phyloP scores from a whole-genome alignment of 2,113 vertebrate genomes.

The Grus americana region DNA sequence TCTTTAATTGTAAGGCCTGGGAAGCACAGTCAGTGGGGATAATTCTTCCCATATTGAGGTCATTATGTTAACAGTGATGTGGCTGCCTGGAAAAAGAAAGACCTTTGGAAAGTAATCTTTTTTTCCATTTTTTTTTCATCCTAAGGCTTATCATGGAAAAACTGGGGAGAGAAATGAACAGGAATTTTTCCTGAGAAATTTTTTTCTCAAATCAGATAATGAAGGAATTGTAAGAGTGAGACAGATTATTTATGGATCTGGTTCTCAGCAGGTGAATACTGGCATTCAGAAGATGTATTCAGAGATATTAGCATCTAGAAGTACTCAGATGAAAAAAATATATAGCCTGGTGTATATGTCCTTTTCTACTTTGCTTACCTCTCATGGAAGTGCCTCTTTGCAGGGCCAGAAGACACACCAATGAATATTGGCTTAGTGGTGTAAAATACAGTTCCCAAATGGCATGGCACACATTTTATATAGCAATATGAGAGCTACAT shows the following conservation, averaged over 20 bases:
- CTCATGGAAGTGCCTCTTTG: background rate
- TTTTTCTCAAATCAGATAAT: background rate
- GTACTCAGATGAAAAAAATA: background rate
- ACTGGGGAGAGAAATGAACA: background rate
- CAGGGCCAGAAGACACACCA: background rate
- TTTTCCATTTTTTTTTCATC: background rate
- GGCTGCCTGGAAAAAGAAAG: background rate
- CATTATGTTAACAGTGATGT: background rate
- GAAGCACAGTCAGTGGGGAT: background rate
- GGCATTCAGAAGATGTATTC: background rate
- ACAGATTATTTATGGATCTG: background rate
- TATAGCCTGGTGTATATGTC: background rate
- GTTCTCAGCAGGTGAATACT: background rate
- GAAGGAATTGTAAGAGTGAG: background rate
- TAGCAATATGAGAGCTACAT: conserved; percentile 8
- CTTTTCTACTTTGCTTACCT: background rate
- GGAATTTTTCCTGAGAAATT: background rate
- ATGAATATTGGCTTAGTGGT: background rate
- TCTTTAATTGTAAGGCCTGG: background rate
- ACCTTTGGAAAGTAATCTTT: background rate
- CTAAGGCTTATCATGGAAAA: background rate
- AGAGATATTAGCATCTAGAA: background rate
- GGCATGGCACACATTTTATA: background rate
- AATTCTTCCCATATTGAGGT: background rate
- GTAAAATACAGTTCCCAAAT: conserved; percentile 28